Base-by-base conservation (phyloP, 1,140 invertebrate genomes). In the Fragariocoptes setiger region DNA sequence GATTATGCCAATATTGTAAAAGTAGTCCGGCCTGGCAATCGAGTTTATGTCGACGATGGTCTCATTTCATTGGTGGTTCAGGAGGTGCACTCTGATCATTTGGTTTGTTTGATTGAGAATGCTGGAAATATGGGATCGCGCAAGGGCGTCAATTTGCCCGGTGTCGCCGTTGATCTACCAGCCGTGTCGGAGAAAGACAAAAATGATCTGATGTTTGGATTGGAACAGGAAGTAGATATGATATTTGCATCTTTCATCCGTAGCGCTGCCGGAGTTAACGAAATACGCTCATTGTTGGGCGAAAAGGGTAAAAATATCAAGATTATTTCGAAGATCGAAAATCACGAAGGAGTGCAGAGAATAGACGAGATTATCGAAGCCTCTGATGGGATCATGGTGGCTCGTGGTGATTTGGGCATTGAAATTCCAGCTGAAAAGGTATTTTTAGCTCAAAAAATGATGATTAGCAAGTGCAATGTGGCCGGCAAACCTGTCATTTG, bases 201-300 rank as follows among this genome's bases (percentile, higher is more conserved):
- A 54, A 67, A 72, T 17, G 92, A 99, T 61, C 61, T 99, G 31
- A 56, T 70, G 41, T 95, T 97, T 55, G 92, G 85, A 45, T 77
- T 95, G 8, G 76, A 92, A 48, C 78, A 90, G 56, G 73, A 60
- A 48, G 62, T 97, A n/a, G 92, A 99, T 53, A 95, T 97, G 71
- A 69, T 99, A 42, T 99, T 97, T 57, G 90, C 90, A 0, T 95
- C 88, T 0, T 99, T 99, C 58, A 95, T 97, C 52, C 68, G 90
- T 48, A 75, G 83, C 59, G 88, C 76, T 21, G 66, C 66, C 1
- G 88, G 80, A 35, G 65, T 99, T 8, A 69, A 85, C 36, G 55
- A 62, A 38, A 74, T 94, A 51, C n/a, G 40, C 3, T 35, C 41
- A 20, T 42, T 47, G 35, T 64, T 97, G 21, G 82, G 83, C 31